Conservation (phyloP, 2,113 vertebrate genomes). For the Alectura lathami region DNA sequence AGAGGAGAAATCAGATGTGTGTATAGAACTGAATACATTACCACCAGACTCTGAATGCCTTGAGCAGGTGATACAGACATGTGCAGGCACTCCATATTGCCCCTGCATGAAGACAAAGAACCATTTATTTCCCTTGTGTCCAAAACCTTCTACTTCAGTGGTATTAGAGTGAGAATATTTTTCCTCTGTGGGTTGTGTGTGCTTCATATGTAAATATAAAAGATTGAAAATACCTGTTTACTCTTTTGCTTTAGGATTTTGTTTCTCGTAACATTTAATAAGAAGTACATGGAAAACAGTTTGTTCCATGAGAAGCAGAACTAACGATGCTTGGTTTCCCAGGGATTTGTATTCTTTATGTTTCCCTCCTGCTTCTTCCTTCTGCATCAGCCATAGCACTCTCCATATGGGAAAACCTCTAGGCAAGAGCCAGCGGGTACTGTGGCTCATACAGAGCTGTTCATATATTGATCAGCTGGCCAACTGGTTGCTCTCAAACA, state of each 20-base stretch:
- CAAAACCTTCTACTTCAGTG: background rate
- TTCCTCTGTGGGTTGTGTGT: background rate
- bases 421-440: background rate
- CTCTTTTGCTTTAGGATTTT: background rate
- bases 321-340: background rate
- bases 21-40: background rate
- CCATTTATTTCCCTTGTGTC: background rate
- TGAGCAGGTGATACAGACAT: background rate
- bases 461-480: background rate
- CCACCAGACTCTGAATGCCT: background rate
- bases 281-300: background rate
- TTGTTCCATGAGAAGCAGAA: background rate
- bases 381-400: background rate
- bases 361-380: slow-evolving; percentile 7
- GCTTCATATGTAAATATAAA: background rate
- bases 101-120: background rate
- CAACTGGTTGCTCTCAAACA: background rate
- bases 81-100: accelerated
- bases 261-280: background rate
- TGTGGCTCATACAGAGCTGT: background rate
- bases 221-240: background rate
- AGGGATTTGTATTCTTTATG: background rate
- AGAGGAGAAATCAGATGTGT: background rate
- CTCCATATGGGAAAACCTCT: background rate
- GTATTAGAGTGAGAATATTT: background rate